These are phyloP conservation scores for Ricordea florida DNA, from an alignment of 92 coral and sea anemone genomes.

Conservation along the genomic window DNA sequence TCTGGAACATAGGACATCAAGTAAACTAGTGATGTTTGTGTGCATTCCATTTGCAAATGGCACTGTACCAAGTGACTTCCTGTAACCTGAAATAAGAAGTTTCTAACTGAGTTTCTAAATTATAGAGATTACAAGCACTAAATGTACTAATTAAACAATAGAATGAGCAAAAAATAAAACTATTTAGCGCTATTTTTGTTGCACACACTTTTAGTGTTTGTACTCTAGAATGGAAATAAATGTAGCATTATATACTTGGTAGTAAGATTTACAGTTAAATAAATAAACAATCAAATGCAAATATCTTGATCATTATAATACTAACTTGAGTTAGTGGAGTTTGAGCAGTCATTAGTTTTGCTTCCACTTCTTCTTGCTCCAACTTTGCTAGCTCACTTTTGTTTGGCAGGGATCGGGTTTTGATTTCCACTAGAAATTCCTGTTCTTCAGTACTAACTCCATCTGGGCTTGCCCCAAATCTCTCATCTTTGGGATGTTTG, in stretches of 20 bases:
- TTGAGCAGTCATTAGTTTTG: constrained; percentile 49
- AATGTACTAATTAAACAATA: too few relatives aligned
- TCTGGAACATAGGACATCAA: constrained; percentile 62
- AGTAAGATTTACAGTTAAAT: not conserved
- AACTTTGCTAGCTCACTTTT: constrained; percentile 55
- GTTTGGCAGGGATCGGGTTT: constrained; percentile 47
- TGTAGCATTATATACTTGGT: too few relatives aligned
- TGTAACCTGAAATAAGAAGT: constrained; percentile 28
- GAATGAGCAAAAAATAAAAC: too few relatives aligned
- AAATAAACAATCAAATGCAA: not conserved
- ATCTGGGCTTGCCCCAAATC: constrained; percentile 51
- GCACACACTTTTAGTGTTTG: too few relatives aligned
- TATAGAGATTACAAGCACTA: too few relatives aligned
- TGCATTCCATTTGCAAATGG: constrained; percentile 59
- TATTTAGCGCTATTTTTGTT: too few relatives aligned
- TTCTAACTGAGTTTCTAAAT: not conserved
- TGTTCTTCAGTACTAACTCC: constrained; percentile 39
- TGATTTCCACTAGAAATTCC: constrained; percentile 39
- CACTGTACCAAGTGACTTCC: constrained; percentile 57
- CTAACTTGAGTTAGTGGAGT: too few relatives aligned
- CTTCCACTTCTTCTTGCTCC: constrained; percentile 51
- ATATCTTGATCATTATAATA: too few relatives aligned
- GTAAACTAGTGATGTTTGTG: constrained; percentile 49
- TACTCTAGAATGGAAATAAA: too few relatives aligned
- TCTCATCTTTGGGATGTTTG: constrained; percentile 51